phyloP scores from a whole-genome alignment of 2,113 vertebrate species.

The Grus americana region DNA sequence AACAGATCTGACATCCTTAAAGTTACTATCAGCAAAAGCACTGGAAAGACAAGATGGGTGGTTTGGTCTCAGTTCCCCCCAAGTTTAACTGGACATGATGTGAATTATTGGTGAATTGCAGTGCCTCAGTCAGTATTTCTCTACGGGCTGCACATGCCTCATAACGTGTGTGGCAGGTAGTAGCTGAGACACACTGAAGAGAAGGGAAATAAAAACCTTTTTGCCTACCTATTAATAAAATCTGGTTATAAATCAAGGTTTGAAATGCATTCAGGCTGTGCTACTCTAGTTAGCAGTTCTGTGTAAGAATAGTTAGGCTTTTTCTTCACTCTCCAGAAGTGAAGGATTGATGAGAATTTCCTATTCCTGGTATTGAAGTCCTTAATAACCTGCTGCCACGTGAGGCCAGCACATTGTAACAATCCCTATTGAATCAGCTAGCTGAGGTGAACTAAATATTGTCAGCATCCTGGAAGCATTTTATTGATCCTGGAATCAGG shows the following conservation, averaged over 20 bases:
- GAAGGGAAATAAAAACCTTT: not conserved
- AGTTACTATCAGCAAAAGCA: not conserved
- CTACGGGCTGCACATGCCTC: not conserved
- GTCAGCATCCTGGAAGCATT: not conserved
- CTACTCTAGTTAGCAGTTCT: not conserved
- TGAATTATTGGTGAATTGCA: not conserved
- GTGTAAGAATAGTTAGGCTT: not conserved
- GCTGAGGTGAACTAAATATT: not conserved
- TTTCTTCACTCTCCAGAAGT: not conserved
- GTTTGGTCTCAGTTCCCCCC: not conserved
- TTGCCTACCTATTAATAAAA: not conserved
- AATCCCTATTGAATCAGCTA: not conserved
- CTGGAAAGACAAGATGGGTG: not conserved
- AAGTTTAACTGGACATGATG: not conserved
- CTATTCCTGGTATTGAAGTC: not conserved
- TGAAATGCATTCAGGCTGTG: not conserved
- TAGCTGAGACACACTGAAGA: not conserved
- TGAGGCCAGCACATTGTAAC: not conserved
- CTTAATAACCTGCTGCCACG: not conserved
- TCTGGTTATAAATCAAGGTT: not conserved
- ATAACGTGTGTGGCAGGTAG: too few relatives aligned
- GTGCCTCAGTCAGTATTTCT: not conserved
- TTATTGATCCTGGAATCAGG: not conserved
- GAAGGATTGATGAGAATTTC: not conserved
- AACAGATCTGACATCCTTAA: slow-evolving; percentile 3